A percentile compares a stretch with the other conserved stretches of the same genome.
Evolutionary conservation across 1,140 invertebrate genomes (phyloP).

Genomic region (Bombus consobrinus): DNA sequence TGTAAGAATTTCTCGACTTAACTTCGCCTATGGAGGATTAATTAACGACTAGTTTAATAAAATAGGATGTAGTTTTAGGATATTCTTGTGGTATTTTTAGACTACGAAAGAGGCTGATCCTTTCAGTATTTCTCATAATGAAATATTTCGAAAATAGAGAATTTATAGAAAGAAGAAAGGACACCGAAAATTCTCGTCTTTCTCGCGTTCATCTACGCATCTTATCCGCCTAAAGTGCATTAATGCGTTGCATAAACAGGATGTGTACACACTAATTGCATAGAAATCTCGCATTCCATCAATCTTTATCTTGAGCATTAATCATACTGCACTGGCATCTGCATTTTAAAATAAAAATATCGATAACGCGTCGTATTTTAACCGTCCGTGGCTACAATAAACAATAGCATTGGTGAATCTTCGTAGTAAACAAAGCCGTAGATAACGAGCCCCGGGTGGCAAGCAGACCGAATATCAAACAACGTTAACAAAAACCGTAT

Average conservation of each 20-base stretch:
- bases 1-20: neutral
- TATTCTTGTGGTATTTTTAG: no score
- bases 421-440: slow-evolving; percentile 35
- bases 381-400: slow-evolving; percentile 21
- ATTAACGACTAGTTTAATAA: no score
- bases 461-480: slow-evolving; percentile 20
- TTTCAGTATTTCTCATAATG: no score
- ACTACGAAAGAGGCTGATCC: no score
- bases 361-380: slow-evolving; percentile 27
- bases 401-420: slow-evolving; percentile 37
- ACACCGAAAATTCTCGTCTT: neutral
- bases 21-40: no score
- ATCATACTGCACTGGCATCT: slow-evolving; percentile 8
- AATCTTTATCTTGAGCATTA: slow-evolving; percentile 25
- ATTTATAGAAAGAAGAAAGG: no score
- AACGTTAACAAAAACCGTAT: slow-evolving; percentile 22
- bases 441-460: neutral
- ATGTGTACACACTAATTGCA: neutral
- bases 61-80: no score
- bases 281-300: neutral
- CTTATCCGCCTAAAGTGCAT: neutral
- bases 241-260: neutral
- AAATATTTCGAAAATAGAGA: no score
- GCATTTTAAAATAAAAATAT: slow-evolving; percentile 32
- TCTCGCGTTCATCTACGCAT: neutral